These are phyloP conservation scores for Ditula angustiorana DNA, from an alignment of 2,888 invertebrate species.

Conservation along the genomic window DNA sequence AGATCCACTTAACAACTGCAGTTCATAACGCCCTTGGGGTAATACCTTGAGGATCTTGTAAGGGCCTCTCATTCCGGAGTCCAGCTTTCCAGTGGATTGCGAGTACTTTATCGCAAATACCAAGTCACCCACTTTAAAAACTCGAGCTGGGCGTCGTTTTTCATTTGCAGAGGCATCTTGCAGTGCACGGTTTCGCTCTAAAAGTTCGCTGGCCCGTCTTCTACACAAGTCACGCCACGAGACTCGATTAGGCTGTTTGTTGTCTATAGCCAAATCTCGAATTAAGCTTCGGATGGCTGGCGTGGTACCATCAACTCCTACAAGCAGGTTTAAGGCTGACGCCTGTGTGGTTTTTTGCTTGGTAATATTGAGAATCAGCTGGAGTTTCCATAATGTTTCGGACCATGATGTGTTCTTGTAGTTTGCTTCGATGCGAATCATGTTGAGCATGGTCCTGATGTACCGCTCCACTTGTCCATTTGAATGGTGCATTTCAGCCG, in stretches of 20 bases:
- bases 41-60: background rate
- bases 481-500: conserved; percentile 32
- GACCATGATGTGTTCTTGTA: conserved; percentile 23
- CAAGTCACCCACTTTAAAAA: too few relatives aligned
- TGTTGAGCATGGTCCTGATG: conserved; percentile 28
- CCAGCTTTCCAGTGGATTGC: background rate
- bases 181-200: background rate
- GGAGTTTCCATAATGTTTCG: conserved; percentile 28
- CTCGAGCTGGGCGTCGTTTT: background rate
- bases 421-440: conserved; percentile 28
- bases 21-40: background rate
- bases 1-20: background rate
- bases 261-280: conserved; percentile 8
- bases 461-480: conserved; percentile 37
- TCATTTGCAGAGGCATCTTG: background rate
- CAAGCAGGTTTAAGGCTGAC: conserved; percentile 17
- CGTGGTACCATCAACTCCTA: conserved; percentile 9
- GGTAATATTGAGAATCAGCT: conserved; percentile 26
- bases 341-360: conserved; percentile 15
- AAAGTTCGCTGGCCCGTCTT: too few relatives aligned
- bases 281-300: conserved; percentile 8
- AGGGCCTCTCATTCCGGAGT: background rate
- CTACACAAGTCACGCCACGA: background rate
- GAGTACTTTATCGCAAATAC: too few relatives aligned
- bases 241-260: background rate